A percentile compares a stretch with the other conserved stretches of the same genome.
Conservation (phyloP, 2,797 vertebrate species). For the Alca torda region DNA sequence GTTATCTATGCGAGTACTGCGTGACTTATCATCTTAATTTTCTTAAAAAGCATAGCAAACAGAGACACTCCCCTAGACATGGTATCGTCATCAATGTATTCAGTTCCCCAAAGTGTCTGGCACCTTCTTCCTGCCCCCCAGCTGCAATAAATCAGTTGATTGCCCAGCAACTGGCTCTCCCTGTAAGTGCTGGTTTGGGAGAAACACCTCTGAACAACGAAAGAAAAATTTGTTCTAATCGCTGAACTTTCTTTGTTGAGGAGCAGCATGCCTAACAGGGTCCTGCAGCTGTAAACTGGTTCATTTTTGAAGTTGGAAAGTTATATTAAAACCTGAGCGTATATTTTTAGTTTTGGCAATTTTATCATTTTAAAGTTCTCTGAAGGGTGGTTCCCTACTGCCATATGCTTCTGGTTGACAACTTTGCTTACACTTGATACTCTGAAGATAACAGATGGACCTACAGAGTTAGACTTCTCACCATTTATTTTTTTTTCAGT, state of each 20-base stretch:
- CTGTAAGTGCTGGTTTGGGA: neutral
- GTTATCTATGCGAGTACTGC: fast-evolving
- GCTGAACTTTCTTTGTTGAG: neutral
- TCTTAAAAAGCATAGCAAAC: neutral
- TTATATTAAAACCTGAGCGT: neutral
- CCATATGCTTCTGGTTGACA: neutral
- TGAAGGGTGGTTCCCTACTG: neutral
- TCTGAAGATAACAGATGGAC: neutral
- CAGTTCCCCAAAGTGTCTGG: neutral
- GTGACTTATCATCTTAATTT: neutral
- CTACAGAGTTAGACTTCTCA: neutral
- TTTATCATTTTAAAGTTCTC: neutral
- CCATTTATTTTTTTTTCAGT: neutral
- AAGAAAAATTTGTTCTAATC: neutral
- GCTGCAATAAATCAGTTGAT: neutral
- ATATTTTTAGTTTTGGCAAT: neutral
- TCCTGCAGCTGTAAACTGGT: neutral
- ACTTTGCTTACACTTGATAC: neutral
- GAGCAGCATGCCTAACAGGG: neutral
- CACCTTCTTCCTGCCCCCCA: neutral
- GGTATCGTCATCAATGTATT: neutral
- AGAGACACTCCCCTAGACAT: neutral
- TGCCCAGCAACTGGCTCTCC: neutral
- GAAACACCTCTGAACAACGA: neutral
- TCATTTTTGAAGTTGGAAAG: neutral